Evolutionary conservation across 2,888 invertebrate genomes (phyloP), one percentile per base, ranked within the genome.

Genomic region (Pristionchus mayeri): DNA sequence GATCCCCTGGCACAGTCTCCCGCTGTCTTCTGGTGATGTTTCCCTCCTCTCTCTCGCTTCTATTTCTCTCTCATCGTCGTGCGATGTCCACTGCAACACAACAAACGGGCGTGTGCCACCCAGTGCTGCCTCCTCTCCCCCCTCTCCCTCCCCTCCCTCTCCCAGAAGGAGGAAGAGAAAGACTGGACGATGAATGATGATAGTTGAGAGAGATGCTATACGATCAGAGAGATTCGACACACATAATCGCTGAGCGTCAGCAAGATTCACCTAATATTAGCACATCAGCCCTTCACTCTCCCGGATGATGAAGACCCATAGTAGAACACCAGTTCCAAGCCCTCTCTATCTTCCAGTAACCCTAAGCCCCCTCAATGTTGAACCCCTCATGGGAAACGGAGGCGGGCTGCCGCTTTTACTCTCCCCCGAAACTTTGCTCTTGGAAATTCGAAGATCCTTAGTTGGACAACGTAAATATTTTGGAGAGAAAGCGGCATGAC

Each of bases 141-240:
- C 30, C 57, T 60, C 57, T 60, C 27, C n/a, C n/a, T n/a, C n/a
- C n/a, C n/a, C n/a, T n/a, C n/a, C n/a, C n/a, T 44, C 44, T 13
- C 44, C 54, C 21, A n/a, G 54, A n/a, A 54, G 63, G 27, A 63
- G 44, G 71, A 9, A 16, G 71, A 71, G 71, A 71, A 71, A 44
- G 71, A 71, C 37, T 40, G n/a, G 30, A n/a, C 16, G 71, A 71
- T 40, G 54, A 54, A 54, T 3, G 4, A 54, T n/a, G 44, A 44
- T 54, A n/a, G 54, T n/a, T n/a, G n/a, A 71, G 37, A 37, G 40
- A 71, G 71, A 71, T 40, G 40, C 71, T 71, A 71, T 71, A 71
- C 71, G 71, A 71, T 63, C 40, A 71, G 71, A 40, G n/a, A n/a
- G 71, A 71, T 71, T 40, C 71, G 18, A n/a, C n/a, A n/a, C n/a